These are phyloP conservation scores for Bombylius discolor DNA, from an alignment of 2,888 invertebrate genomes.

Conservation along the genomic window DNA sequence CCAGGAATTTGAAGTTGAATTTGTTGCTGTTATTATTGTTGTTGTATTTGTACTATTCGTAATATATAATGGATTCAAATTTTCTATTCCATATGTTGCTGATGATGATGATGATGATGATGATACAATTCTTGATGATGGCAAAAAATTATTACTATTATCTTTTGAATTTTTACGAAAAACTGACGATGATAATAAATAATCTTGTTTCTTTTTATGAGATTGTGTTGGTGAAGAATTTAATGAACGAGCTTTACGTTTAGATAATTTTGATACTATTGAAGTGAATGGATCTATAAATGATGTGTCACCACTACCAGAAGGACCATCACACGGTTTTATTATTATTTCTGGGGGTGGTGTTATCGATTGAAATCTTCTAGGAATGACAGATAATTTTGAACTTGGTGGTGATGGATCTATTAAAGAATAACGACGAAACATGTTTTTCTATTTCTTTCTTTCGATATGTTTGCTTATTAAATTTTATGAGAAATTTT, in stretches of 20 bases:
- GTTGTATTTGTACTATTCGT: background rate
- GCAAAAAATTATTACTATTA: background rate
- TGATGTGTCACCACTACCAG: slow-evolving; percentile 16
- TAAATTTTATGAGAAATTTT: background rate
- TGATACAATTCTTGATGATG: background rate
- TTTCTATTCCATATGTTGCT: no score
- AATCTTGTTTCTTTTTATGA: background rate
- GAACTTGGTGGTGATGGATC: slow-evolving; percentile 25
- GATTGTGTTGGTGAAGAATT: slow-evolving; percentile 28
- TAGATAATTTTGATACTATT: slow-evolving; percentile 1
- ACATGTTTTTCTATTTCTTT: slow-evolving; percentile 20
- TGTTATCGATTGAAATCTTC: slow-evolving; percentile 13
- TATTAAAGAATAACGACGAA: slow-evolving; percentile 33
- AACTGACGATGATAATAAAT: background rate
- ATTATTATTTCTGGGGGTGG: slow-evolving; percentile 16
- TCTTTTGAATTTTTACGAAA: background rate
- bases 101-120: no score
- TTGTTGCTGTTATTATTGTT: background rate
- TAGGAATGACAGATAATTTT: slow-evolving; percentile 25
- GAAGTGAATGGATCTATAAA: background rate
- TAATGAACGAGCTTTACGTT: slow-evolving; percentile 28
- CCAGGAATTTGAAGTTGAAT: slow-evolving; percentile 7
- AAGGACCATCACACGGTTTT: slow-evolving; percentile 19
- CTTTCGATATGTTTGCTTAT: background rate
- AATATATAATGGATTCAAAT: no score